phyloP scores from a whole-genome alignment of 2,888 invertebrate species.

The Cheilosia soror region DNA sequence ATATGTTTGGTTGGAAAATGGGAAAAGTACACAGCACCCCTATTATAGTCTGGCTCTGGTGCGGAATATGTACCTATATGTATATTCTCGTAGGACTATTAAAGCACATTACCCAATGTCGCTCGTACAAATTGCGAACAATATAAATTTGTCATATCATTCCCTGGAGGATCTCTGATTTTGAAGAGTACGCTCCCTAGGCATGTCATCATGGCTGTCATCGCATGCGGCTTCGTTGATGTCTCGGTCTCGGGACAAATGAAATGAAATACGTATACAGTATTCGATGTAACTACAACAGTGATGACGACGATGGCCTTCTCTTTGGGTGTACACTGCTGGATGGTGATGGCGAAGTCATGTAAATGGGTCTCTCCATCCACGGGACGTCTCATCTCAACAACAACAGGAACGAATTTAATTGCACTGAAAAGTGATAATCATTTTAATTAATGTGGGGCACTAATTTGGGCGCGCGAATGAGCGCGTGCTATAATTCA shows the following conservation, averaged over 20 bases:
- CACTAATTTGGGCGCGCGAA: conserved; percentile 50
- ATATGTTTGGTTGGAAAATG: conserved; percentile 17
- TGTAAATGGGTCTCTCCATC: conserved; percentile 10
- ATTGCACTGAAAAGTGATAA: conserved; percentile 65
- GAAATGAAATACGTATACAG: conserved; percentile 26
- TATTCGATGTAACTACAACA: conserved; percentile 34
- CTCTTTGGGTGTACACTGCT: not conserved
- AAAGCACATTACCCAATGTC: conserved; percentile 46
- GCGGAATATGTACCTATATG: not conserved
- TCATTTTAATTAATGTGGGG: conserved; percentile 68
- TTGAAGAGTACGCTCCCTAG: conserved; percentile 50
- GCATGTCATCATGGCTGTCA: conserved; percentile 67
- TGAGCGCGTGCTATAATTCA: conserved; percentile 44
- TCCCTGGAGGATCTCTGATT: conserved; percentile 71
- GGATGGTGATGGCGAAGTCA: conserved; percentile 11
- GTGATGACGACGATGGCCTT: conserved; percentile 37
- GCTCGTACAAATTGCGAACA: conserved; percentile 69
- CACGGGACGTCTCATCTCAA: conserved; percentile 7
- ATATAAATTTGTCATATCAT: conserved; percentile 74
- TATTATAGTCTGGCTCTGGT: no score
- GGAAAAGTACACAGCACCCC: conserved; percentile 1
- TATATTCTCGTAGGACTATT: conserved; percentile 32
- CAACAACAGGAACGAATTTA: conserved; percentile 24
- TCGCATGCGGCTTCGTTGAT: conserved; percentile 40
- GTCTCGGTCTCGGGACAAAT: conserved; percentile 51